Conservation (phyloP, 2,113 vertebrate species). For the Istiophorus platypterus region DNA sequence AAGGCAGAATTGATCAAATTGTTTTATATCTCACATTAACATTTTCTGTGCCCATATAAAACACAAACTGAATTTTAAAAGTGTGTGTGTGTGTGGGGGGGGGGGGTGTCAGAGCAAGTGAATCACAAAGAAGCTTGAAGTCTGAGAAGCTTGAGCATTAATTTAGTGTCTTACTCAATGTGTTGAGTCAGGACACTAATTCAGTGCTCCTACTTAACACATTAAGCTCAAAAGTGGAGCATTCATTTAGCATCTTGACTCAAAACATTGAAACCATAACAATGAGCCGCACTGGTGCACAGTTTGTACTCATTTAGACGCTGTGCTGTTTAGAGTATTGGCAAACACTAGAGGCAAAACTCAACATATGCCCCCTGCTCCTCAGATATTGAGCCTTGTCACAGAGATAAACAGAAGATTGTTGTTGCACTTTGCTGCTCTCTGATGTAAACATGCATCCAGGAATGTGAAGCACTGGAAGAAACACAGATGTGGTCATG, state of each 20-base stretch:
- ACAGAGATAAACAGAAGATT: conserved; percentile 30
- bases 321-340: neutral
- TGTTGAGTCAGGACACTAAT: too few relatives aligned
- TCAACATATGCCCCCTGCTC: neutral
- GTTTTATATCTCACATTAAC: neutral
- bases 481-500: conserved; percentile 19
- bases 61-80: neutral
- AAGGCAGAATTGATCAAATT: neutral
- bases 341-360: conserved; percentile 18
- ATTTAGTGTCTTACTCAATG: too few relatives aligned
- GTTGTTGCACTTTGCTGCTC: conserved; percentile 1
- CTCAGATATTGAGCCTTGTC: conserved; percentile 7
- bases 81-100: neutral
- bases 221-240: neutral
- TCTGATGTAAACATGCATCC: neutral
- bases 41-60: neutral
- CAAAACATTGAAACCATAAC: conserved; percentile 9
- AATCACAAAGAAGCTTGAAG: neutral
- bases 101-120: neutral
- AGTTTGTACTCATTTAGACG: conserved; percentile 14
- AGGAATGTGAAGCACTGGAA: neutral
- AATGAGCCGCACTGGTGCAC: conserved; percentile 1
- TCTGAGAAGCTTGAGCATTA: neutral
- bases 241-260: conserved; percentile 6
- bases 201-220: conserved; percentile 10